Base-by-base conservation (phyloP, 2,113 vertebrate species). In the Coracopsis vasa region DNA sequence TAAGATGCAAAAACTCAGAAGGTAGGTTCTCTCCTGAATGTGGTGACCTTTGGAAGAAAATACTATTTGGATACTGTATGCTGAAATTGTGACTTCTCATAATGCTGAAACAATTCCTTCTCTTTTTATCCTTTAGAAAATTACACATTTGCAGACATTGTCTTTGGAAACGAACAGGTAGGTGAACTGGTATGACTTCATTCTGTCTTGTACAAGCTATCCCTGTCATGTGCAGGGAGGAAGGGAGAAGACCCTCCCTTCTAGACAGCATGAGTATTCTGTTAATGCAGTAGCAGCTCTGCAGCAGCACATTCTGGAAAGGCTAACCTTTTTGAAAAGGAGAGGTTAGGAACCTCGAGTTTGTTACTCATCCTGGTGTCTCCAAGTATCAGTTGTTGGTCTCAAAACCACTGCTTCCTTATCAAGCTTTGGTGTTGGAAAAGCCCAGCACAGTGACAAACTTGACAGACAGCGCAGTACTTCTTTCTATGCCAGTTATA, bases 91-190 rank as follows among this genome's bases (percentile, higher is more conserved):
- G 39, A 41, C 10, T 84, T 93, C 64, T 86, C 25, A 25, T 92
- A 56, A 92, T 79, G 42, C 94, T 88, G 42, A 97, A 92, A 92
- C 11, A 8, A 47, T 95, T 21, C 80, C 28, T 93, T 78, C 71
- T 33, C 85, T 50, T 96, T 58, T 80, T 97, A 92, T 81, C 56
- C 90, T 25, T 77, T 91, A 91, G 97, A 98, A 93, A 99, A 98
- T 83, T 99, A 98, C 91, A 99, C 98, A 3, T 99, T 99, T 98
- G 98, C 99, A 91, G 99, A 99, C 95, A 98, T 99, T 73, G 98
- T 98, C 92, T 99, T 99, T 95, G 99, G 99, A 97, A 99, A 97
- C 64, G 99, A 99, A 92, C 99, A 98, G 99, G 99, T 99, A 98
- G 87, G 96, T 72, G 89, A 73, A 45, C 48, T 62, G 50, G 16